phyloP scores from a whole-genome alignment of 2,888 invertebrate species.

The Sarcophaga carnaria region DNA sequence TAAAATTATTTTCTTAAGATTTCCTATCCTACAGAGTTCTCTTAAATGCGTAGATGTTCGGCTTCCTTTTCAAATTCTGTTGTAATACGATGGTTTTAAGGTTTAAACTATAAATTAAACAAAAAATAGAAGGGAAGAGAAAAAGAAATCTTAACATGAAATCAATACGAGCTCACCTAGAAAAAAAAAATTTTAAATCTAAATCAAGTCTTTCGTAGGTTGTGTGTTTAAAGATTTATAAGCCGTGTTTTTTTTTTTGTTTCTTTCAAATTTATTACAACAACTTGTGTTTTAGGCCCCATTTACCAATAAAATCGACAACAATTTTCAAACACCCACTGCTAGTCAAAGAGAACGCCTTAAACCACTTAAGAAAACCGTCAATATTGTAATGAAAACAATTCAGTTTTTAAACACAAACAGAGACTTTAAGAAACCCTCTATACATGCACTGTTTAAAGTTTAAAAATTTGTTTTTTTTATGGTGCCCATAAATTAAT shows the following conservation, averaged over 20 bases:
- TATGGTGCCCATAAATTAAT: constrained; percentile 46
- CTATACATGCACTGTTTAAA: background rate
- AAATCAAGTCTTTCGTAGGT: constrained; percentile 44
- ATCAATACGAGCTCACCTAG: too few relatives aligned
- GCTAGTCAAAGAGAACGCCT: constrained; percentile 48
- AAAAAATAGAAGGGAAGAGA: background rate
- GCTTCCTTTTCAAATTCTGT: background rate
- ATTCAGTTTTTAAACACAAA: too few relatives aligned
- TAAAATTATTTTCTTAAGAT: constrained; percentile 23
- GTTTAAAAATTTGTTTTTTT: constrained; percentile 9
- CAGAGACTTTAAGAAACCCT: too few relatives aligned
- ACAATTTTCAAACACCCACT: constrained; percentile 61
- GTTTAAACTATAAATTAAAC: constrained; percentile 18
- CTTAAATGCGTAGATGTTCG: background rate
- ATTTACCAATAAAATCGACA: constrained; percentile 37
- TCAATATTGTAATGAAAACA: background rate
- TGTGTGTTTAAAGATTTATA: constrained; percentile 35
- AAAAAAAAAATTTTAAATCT: background rate
- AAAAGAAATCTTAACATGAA: background rate
- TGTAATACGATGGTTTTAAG: constrained; percentile 8
- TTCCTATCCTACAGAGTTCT: background rate
- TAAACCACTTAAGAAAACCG: constrained; percentile 26
- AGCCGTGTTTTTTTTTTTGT: background rate
- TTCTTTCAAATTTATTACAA: constrained; percentile 42
- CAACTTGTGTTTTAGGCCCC: constrained; percentile 55